A percentile compares a stretch with the other conserved stretches of the same genome.
Conservation (phyloP, 2,888 invertebrate species). For the Cryptocheilus praepositus region DNA sequence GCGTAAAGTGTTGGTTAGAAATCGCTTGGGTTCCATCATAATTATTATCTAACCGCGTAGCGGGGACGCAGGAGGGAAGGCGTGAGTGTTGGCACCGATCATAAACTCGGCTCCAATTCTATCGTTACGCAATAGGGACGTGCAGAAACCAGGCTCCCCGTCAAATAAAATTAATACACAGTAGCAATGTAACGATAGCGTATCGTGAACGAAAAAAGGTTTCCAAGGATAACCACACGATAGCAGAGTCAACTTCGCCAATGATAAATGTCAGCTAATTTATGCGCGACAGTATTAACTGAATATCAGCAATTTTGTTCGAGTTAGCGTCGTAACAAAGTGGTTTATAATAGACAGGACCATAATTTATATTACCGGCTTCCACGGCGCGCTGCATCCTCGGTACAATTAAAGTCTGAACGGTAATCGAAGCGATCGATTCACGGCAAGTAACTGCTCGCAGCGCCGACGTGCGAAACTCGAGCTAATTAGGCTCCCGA, state of each 20-base stretch:
- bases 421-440: slow-evolving; percentile 26
- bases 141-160: too few relatives aligned
- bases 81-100: too few relatives aligned
- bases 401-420: slow-evolving; percentile 36
- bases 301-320: slow-evolving; percentile 16
- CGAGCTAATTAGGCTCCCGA: slow-evolving; percentile 33
- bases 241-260: neutral
- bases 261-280: slow-evolving; percentile 13
- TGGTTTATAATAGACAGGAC: slow-evolving; percentile 17
- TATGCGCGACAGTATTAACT: slow-evolving; percentile 8
- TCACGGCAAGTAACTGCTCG: slow-evolving; percentile 10
- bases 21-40: too few relatives aligned
- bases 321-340: slow-evolving; percentile 17
- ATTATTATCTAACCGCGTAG: too few relatives aligned
- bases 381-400: neutral
- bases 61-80: too few relatives aligned
- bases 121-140: too few relatives aligned
- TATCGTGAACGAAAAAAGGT: too few relatives aligned
- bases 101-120: too few relatives aligned
- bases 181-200: too few relatives aligned
- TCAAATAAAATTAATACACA: too few relatives aligned
- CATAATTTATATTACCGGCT: slow-evolving; percentile 31
- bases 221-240: too few relatives aligned
- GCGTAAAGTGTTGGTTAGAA: too few relatives aligned
- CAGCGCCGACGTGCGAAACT: slow-evolving; percentile 19